These are phyloP conservation scores for Toxostoma redivivum DNA, from an alignment of 2,113 vertebrate genomes.

Conservation along the genomic window DNA sequence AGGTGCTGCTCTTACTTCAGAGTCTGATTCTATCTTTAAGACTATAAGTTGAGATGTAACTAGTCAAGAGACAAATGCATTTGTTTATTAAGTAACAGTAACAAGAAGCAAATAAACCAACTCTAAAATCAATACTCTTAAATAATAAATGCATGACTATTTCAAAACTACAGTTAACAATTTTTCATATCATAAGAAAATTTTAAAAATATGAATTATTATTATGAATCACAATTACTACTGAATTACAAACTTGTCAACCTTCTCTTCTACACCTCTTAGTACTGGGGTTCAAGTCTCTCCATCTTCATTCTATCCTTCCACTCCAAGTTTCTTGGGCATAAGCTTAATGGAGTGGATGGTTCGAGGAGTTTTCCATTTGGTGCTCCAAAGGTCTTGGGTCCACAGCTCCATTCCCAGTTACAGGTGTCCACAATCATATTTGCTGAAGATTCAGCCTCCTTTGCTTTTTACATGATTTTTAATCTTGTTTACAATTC, in stretches of 20 bases:
- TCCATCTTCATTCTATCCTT: neutral
- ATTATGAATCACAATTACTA: neutral
- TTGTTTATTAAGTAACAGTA: neutral
- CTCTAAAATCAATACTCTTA: neutral
- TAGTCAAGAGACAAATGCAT: neutral
- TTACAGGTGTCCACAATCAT: neutral
- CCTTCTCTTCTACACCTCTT: neutral
- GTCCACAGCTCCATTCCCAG: neutral
- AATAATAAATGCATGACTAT: neutral
- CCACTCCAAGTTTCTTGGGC: neutral
- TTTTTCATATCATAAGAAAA: neutral
- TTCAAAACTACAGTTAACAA: neutral
- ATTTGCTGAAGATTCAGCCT: neutral
- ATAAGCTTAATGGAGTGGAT: neutral
- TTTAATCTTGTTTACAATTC: neutral
- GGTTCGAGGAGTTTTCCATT: neutral
- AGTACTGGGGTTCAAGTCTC: neutral
- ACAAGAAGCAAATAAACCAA: neutral
- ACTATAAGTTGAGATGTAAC: neutral
- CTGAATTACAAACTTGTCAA: neutral
- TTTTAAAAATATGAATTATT: neutral
- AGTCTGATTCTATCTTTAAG: neutral
- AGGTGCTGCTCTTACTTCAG: neutral
- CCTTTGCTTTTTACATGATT: neutral
- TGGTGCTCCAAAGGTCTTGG: neutral